Conservation (phyloP, 2,888 invertebrate genomes). For the Dendrolimus pini region DNA sequence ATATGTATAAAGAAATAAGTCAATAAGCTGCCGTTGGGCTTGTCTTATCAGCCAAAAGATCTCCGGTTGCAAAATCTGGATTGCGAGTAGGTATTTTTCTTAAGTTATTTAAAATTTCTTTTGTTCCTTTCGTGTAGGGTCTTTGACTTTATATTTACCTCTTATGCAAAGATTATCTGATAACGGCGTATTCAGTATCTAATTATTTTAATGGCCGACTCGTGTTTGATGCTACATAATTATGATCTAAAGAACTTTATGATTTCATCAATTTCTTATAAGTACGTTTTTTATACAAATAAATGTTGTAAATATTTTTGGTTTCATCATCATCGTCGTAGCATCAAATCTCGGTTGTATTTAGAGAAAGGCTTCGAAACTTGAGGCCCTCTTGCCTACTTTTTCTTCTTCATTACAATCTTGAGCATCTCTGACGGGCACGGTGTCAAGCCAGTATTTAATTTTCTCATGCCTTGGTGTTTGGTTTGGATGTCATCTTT, state of each 20-base stretch:
- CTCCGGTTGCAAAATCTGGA: constrained; percentile 26
- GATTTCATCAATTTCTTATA: too few species aligned
- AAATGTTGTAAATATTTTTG: not conserved
- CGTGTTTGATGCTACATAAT: not conserved
- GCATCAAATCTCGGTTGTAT: too few species aligned
- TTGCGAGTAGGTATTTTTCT: constrained; percentile 18
- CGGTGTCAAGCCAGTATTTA: too few species aligned
- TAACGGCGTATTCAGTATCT: not conserved
- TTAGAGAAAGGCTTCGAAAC: too few species aligned
- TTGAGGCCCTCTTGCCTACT: too few species aligned
- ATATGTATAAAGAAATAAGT: constrained; percentile 36
- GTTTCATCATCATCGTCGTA: not conserved
- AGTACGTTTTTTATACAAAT: too few species aligned
- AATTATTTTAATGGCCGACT: not conserved
- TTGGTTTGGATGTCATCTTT: too few species aligned
- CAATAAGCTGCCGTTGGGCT: constrained; percentile 31
- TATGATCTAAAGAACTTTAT: not conserved
- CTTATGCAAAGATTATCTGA: not conserved
- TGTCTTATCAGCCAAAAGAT: constrained; percentile 20
- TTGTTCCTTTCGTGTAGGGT: not conserved
- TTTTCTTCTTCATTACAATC: too few species aligned
- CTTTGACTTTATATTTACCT: not conserved
- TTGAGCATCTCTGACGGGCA: too few species aligned
- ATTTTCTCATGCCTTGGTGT: too few species aligned
- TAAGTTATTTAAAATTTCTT: constrained; percentile 10